phyloP scores from a whole-genome alignment of 2,888 invertebrate genomes.

The Leucophenga montana region DNA sequence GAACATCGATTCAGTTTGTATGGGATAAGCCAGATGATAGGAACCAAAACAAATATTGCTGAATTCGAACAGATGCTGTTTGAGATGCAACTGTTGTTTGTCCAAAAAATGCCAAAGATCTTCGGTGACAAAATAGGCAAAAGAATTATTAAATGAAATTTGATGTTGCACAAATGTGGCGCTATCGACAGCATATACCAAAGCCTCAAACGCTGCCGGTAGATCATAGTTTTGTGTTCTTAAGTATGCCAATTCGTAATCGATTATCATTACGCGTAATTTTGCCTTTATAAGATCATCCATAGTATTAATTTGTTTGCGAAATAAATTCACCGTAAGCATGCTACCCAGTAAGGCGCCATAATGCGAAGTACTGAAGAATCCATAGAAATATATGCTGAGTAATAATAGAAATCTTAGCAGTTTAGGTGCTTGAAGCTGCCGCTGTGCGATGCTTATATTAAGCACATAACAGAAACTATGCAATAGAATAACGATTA shows the following conservation, averaged over 20 bases:
- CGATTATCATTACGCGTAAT: constrained; percentile 63
- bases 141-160: constrained; percentile 51
- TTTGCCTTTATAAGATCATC: constrained; percentile 56
- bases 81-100: constrained; percentile 53
- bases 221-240: constrained; percentile 40
- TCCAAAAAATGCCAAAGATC: constrained; percentile 63
- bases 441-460: constrained; percentile 42
- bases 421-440: constrained; percentile 39
- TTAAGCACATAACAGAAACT: constrained; percentile 57
- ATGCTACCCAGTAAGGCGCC: constrained; percentile 64
- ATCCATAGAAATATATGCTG: constrained; percentile 56
- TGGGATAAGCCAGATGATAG: constrained; percentile 59
- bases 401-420: constrained; percentile 49
- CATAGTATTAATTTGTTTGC: constrained; percentile 60
- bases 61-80: constrained; percentile 56
- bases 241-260: constrained; percentile 63
- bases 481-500: constrained; percentile 36
- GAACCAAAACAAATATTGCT: constrained; percentile 66
- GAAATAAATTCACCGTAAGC: constrained; percentile 60
- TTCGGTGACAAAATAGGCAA: constrained; percentile 61
- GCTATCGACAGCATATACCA: constrained; percentile 55
- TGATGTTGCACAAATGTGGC: constrained; percentile 51
- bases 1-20: constrained; percentile 63
- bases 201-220: constrained; percentile 46
- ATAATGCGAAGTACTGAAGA: constrained; percentile 58